Conservation (phyloP, 2,888 invertebrate genomes). For the Hymenopus coronatus region DNA sequence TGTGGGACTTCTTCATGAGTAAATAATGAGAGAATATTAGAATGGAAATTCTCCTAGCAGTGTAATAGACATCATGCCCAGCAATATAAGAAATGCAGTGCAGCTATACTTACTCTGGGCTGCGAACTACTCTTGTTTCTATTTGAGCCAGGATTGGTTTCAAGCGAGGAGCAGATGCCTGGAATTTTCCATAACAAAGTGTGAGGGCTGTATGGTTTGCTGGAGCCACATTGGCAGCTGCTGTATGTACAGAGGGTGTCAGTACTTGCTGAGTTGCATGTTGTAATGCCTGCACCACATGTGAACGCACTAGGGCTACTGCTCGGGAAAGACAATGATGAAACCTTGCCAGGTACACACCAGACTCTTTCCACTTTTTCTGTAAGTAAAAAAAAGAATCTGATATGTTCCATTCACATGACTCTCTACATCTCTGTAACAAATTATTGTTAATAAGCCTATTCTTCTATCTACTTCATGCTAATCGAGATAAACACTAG, state of each 20-base stretch:
- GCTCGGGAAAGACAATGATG: constrained; percentile 80
- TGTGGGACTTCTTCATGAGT: too few species aligned
- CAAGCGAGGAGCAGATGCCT: constrained; percentile 84
- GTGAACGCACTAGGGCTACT: constrained; percentile 73
- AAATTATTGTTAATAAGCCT: too few species aligned
- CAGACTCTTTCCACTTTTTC: constrained; percentile 82
- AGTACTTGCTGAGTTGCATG: constrained; percentile 75
- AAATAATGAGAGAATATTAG: too few species aligned
- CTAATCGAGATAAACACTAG: too few species aligned
- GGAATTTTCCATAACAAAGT: constrained; percentile 91
- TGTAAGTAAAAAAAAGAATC: constrained; percentile 45
- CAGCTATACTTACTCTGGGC: constrained; percentile 10
- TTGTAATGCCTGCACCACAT: constrained; percentile 71
- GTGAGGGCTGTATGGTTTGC: constrained; percentile 69
- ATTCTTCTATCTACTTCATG: too few species aligned
- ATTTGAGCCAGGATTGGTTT: constrained; percentile 77
- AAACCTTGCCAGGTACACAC: constrained; percentile 77
- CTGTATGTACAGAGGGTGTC: constrained; percentile 42
- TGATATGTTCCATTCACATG: too few species aligned
- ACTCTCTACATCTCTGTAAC: too few species aligned
- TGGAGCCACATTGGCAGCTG: constrained; percentile 38
- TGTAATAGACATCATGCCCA: too few species aligned
- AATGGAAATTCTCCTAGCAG: too few species aligned
- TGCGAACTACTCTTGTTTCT: constrained; percentile 67
- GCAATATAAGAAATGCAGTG: too few species aligned